Base-by-base conservation (phyloP, 2,797 vertebrate species). In the Propithecus deckenii region DNA sequence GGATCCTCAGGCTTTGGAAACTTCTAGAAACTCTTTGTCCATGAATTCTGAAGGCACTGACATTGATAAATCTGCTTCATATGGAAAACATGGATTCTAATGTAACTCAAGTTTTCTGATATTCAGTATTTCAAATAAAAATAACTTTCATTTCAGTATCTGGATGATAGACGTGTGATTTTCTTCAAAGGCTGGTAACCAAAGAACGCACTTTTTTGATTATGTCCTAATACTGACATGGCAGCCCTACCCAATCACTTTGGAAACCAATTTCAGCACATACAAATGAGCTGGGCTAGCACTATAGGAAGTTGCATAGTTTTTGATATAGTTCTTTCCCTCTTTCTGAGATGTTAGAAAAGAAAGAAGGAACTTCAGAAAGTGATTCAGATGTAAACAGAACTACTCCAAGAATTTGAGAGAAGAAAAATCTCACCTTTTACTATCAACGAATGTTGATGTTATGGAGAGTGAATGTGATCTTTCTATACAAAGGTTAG, bases 361-460 rank as follows among this genome's bases (percentile, higher is more conserved):
- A 41, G 46, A 43, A 84, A 78, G 38, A 89, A n/a, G 41, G 15
- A 86, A 46, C 46, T 92, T 86, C 30, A 69, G 88, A 93, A 69
- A 38, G 55, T 41, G 11, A n/a, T 35, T 76, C 65, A 7, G 4
- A 11, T 23, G 6, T 48, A 75, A 87, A 46, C 43, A 85, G 65
- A 80, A 86, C 20, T 63, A 78, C 32, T 86, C 32, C 10, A 81
- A 85, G 28, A 94, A 69, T 41, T 67, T 67, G n/a, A 69, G 46
- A 92, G 48, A 71, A 94, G 38, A 86, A 89, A 96, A 69, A 65
- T 67, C 25, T 86, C 65, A 7, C 28, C 25, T 96, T 93, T 85
- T 55, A 57, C 46, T 71, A 18, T 18, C 28, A 81, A 65, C 57
- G 4, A 94, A 55, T 63, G 2, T 71, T 32, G 35, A 71, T 38